Conservation (phyloP, 2,797 vertebrate species). For the Takifugu ocellatus region DNA sequence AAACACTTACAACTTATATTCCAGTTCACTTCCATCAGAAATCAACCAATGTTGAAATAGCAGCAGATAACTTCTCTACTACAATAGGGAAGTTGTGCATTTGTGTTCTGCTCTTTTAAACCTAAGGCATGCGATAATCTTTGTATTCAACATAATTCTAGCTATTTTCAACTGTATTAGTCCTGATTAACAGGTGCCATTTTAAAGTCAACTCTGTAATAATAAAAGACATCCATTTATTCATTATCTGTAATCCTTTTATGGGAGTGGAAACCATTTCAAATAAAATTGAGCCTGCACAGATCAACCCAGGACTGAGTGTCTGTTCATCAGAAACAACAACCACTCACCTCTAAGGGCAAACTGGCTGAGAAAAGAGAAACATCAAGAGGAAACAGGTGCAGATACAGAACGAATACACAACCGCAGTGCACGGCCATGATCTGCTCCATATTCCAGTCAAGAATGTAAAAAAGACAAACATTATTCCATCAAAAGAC, state of each 20-base stretch:
- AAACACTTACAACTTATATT: fast-evolving
- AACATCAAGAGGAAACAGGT: not conserved
- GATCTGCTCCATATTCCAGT: no score
- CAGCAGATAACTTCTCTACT: not conserved
- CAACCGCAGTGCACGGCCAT: no score
- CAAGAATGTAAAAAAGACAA: no score
- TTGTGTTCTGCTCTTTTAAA: not conserved
- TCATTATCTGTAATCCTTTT: no score
- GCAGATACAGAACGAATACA: no score
- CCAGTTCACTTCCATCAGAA: slow-evolving; percentile 59
- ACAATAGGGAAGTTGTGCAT: not conserved
- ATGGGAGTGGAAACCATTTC: no score
- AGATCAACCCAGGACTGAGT: no score
- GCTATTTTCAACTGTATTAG: not conserved
- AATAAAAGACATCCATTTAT: not conserved
- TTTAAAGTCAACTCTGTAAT: not conserved
- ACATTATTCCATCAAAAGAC: no score
- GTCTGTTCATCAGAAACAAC: no score
- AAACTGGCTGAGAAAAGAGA: not conserved
- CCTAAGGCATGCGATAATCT: no score
- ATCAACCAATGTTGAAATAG: slow-evolving; percentile 61
- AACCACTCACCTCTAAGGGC: not conserved
- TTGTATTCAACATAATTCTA: no score
- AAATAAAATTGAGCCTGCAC: no score
- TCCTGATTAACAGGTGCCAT: not conserved